Evolutionary conservation across 2,113 vertebrate species (phyloP), one percentile per base, ranked within the genome.

Genomic region (Anarhynchus alexandrinus): DNA sequence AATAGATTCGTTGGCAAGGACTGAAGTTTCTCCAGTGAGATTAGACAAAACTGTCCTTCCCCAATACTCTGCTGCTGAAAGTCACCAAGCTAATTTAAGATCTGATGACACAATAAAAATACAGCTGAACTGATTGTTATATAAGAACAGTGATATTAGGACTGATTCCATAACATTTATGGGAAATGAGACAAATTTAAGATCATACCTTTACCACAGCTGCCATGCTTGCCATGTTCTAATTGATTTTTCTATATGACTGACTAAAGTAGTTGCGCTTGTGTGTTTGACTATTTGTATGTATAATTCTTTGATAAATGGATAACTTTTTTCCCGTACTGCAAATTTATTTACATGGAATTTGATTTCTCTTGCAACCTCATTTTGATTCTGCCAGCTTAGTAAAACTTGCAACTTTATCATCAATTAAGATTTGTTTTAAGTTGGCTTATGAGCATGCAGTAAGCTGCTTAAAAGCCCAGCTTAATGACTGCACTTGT

Each of bases 71-170:
- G 69, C 52, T 72, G 38, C 73, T 91, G 81, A 93, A 93, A 94
- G 78, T 93, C 90, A 94, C 59, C 18, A 83, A 90, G 74, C 92
- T 95, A 80, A 93, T 93, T 93, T 88, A 92, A 90, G 74, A 83
- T 58, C 71, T 66, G 88, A 91, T 86, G 82, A 73, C 73, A 64
- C 70, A 66, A 78, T 70, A 81, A 92, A 93, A 97, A 83, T 36
- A 73, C 23, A 73, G 54, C 32, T 93, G 74, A 93, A 90, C 34
- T 26, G 49, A 73, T 51, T 86, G 13, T 83, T 93, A 32, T n/a
- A 7, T 58, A 90, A 88, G 66, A 90, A 61, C 1, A 29, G 32
- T 70, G 45, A 32, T 65, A 85, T 26, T 30, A 47, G 40, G 38
- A 54, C 16, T 19, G 36, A 82, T 79, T 82, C 45, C 11, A 5